Percentiles rank a stretch among this genome's conserved stretches.
These are phyloP conservation scores for Drosophila nigricruria DNA, from an alignment of 2,888 invertebrate species.

Conservation along the genomic window DNA sequence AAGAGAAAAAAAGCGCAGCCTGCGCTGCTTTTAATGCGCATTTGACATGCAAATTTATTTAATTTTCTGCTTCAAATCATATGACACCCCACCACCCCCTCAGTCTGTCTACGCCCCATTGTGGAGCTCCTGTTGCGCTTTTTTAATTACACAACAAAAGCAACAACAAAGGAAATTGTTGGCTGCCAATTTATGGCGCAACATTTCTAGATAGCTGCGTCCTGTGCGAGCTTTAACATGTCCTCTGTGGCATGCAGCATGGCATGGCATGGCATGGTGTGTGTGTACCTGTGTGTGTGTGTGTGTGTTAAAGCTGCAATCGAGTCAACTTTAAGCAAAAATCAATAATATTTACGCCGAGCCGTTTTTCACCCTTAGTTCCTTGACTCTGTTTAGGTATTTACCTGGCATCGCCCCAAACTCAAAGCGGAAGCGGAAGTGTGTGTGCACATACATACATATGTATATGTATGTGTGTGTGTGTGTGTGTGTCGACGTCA, in stretches of 20 bases:
- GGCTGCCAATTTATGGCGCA: conserved; percentile 57
- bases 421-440: conserved; percentile 51
- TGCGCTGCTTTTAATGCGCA: conserved; percentile 68
- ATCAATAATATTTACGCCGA: conserved; percentile 59
- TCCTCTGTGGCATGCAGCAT: conserved; percentile 60
- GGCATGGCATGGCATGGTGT: conserved; percentile 20
- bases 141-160: conserved; percentile 63
- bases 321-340: conserved; percentile 57
- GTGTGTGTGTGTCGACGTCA: conserved; percentile 31
- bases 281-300: conserved; percentile 1
- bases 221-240: conserved; percentile 52
- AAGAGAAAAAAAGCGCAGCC: conserved; percentile 20
- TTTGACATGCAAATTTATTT: conserved; percentile 80
- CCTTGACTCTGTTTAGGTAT: conserved; percentile 52
- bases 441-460: neutral
- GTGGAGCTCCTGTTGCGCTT: conserved; percentile 64
- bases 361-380: conserved; percentile 46
- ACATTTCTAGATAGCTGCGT: conserved; percentile 52
- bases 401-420: conserved; percentile 38
- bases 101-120: neutral
- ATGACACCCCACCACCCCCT: conserved; percentile 7
- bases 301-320: conserved; percentile 45
- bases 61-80: conserved; percentile 75
- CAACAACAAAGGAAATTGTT: conserved; percentile 46
- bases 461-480: conserved; percentile 1